Evolutionary conservation across 2,888 invertebrate genomes (phyloP).

Genomic region (Zaprionus bogoriensis): DNA sequence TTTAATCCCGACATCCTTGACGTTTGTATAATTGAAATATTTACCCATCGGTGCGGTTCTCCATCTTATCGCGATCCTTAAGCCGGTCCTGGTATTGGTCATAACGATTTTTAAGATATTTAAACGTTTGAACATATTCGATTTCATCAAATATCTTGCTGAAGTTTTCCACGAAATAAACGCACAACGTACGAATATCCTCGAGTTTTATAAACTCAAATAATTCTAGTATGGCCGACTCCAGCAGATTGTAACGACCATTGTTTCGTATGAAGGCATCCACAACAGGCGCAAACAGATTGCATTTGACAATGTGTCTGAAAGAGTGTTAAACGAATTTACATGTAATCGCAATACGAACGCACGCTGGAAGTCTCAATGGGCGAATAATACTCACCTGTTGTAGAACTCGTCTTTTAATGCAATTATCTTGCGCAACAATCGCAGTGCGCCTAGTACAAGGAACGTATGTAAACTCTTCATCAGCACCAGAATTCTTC

Average conservation of each 20-base stretch:
- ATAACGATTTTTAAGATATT: conserved; percentile 92
- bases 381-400: conserved; percentile 77
- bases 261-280: conserved; percentile 98
- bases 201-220: conserved; percentile 99
- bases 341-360: not conserved
- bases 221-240: conserved; percentile 99
- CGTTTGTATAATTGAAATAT: not conserved
- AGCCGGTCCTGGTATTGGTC: conserved; percentile 96
- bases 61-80: conserved; percentile 91
- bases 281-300: conserved; percentile 97
- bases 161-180: conserved; percentile 98
- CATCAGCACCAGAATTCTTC: conserved; percentile 97
- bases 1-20: not conserved
- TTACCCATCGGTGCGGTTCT: conserved; percentile 85
- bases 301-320: conserved; percentile 96
- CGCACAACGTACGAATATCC: conserved; percentile 94
- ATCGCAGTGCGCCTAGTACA: conserved; percentile 96
- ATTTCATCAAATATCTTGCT: conserved; percentile 96
- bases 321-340: not conserved
- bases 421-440: conserved; percentile 98
- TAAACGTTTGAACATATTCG: conserved; percentile 99
- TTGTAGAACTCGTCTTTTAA: conserved; percentile 99
- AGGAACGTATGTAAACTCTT: conserved; percentile 98
- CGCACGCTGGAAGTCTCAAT: not conserved
- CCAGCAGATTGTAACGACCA: conserved; percentile 98